These are phyloP conservation scores for Rhinella marina DNA, from an alignment of 2,797 vertebrate species.

Conservation along the genomic window DNA sequence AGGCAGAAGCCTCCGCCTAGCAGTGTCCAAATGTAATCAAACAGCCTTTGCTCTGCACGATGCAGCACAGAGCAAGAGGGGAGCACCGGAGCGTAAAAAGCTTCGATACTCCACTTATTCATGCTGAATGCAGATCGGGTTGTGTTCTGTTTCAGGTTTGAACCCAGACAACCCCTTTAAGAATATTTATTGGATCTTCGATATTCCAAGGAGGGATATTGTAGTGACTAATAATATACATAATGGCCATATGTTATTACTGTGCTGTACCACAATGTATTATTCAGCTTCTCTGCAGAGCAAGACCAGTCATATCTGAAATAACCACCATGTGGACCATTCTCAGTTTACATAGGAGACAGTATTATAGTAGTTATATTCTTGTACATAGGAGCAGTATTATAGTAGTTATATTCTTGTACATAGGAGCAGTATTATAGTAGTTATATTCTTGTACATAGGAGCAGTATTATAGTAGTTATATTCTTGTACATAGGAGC, in stretches of 20 bases:
- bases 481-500: background rate
- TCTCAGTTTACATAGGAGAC: background rate
- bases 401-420: background rate
- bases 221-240: background rate
- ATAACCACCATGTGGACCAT: background rate
- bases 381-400: background rate
- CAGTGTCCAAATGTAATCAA: too few relatives aligned
- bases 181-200: background rate
- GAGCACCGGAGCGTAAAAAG: too few relatives aligned
- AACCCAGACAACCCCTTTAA: background rate
- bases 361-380: too few relatives aligned
- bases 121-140: too few relatives aligned
- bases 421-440: background rate
- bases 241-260: background rate
- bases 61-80: too few relatives aligned
- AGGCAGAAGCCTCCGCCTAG: too few relatives aligned
- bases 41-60: too few relatives aligned
- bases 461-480: conserved; percentile 16
- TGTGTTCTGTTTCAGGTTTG: too few relatives aligned
- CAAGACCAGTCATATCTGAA: background rate
- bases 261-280: background rate
- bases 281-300: background rate
- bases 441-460: background rate
- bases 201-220: background rate
- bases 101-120: too few relatives aligned